Base-by-base conservation (phyloP, 2,888 invertebrate species). In the Andricus curvator region DNA sequence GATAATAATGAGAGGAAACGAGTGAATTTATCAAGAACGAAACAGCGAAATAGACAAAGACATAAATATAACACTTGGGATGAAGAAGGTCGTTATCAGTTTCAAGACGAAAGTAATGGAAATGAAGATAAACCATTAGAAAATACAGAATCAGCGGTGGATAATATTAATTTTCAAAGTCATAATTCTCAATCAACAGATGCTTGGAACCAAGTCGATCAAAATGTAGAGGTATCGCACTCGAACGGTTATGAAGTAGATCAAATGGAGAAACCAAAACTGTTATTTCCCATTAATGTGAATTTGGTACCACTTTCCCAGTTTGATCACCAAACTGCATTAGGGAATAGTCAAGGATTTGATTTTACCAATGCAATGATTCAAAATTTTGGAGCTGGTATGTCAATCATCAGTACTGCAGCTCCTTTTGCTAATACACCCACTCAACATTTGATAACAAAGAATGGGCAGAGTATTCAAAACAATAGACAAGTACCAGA, bases 271-370 rank as follows among this genome's bases (percentile, higher is more conserved):
- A 93, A 92, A 44, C 91, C 92, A 0, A 92, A 92, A 48, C 84
- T 90, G 22, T 77, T 91, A 4, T 87, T 91, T 0, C 89, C 92
- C 8, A 87, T 92, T 1, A 91, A 91, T 25, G 84, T 92, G 0
- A 92, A 92, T 77, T 60, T 92, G 8, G 83, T 93, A 4, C 92
- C 91, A 0, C 56, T 92, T 1, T 84, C 88, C 2, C 90, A 90
- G 79, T 94, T 94, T 77, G 93, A 94, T 85, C 94, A 94, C 78
- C 91, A 91, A 0, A 92, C 91, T 0, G 93, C 94, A 11, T 84
- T 94, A 9, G 93, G 93, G 0, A 92, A 89, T 62, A 93, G 93
- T 80, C 93, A 93, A 87, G 93, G 93, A 2, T 94, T 94, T 82
- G 94, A 94, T 85, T 90, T 93, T 77, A 92, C 93, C 0, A 93